Evolutionary conservation across 23 tunicate genomes (phyloP).

Genomic region (Clavelina lepadiformis): DNA sequence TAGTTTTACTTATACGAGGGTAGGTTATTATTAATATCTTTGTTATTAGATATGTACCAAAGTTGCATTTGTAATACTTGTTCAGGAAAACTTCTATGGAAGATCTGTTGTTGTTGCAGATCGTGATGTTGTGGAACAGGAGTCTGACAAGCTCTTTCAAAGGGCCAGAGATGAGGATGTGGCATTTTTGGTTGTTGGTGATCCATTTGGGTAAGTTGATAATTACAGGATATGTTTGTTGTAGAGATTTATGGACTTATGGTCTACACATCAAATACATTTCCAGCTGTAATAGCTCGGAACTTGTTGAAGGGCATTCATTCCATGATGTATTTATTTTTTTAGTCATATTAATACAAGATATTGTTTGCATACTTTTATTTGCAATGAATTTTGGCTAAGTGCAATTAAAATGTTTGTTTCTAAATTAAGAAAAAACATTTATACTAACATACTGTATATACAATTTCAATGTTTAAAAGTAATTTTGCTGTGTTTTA

Average conservation of each 20-base stretch:
- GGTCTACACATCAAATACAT: background rate
- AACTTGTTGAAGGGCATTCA: too few species aligned
- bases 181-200: conserved; percentile 94
- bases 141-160: conserved; percentile 54
- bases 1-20: background rate
- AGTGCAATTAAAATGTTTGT: too few species aligned
- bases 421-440: too few species aligned
- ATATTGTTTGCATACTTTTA: too few species aligned
- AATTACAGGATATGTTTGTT: too few species aligned
- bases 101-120: conserved; percentile 77
- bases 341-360: too few species aligned
- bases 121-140: conserved; percentile 91
- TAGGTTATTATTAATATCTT: background rate
- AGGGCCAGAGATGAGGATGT: conserved; percentile 60
- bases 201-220: conserved; percentile 92
- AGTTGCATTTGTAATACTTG: background rate
- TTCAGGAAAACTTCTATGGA: conserved; percentile 79
- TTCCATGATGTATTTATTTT: too few species aligned
- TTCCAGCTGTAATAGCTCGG: too few species aligned
- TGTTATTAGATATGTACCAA: background rate
- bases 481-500: too few species aligned
- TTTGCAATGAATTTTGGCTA: too few species aligned
- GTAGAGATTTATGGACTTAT: background rate
- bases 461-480: too few species aligned
- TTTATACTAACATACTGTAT: too few species aligned